Evolutionary conservation across 1,140 invertebrate genomes (phyloP).

Genomic region (Acromyrmex charruanus): DNA sequence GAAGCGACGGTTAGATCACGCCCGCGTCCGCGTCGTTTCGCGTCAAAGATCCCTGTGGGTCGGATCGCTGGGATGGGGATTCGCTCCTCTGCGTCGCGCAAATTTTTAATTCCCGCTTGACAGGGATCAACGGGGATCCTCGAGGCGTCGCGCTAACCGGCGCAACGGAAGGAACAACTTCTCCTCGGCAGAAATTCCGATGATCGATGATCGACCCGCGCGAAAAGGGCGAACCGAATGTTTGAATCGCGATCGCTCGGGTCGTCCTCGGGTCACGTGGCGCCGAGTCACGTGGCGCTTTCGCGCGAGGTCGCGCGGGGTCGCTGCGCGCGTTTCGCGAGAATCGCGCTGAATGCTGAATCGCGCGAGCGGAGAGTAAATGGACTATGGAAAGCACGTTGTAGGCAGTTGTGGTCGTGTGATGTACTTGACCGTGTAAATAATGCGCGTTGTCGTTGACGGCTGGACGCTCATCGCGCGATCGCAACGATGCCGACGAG

Average conservation of each 20-base stretch:
- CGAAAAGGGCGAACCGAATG: not conserved
- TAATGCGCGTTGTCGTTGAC: conserved; percentile 69
- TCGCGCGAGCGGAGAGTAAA: not conserved
- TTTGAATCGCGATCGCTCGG: conserved; percentile 50
- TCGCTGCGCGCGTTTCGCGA: conserved; percentile 42
- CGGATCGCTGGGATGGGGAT: too few species aligned
- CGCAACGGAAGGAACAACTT: too few species aligned
- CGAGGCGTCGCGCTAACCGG: not conserved
- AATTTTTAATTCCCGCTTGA: not conserved
- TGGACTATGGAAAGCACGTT: too few species aligned
- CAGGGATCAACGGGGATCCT: too few species aligned
- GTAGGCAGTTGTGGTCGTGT: too few species aligned
- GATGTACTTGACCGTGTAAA: conserved; percentile 50
- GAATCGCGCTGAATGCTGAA: not conserved
- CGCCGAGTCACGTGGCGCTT: conserved; percentile 72
- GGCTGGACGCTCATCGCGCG: conserved; percentile 7
- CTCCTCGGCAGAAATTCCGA: not conserved
- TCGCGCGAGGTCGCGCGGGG: conserved; percentile 45
- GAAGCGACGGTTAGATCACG: not conserved
- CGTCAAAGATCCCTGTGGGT: too few species aligned
- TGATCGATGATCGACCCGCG: conserved; percentile 54
- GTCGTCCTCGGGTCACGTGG: conserved; percentile 61
- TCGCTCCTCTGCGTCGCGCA: too few species aligned
- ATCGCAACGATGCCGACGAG: not conserved
- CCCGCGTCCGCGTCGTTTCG: not conserved